Percentiles rank a stretch among this genome's conserved stretches.
These are phyloP conservation scores for Staurois parvus DNA, from an alignment of 2,797 vertebrate species.

Conservation along the genomic window DNA sequence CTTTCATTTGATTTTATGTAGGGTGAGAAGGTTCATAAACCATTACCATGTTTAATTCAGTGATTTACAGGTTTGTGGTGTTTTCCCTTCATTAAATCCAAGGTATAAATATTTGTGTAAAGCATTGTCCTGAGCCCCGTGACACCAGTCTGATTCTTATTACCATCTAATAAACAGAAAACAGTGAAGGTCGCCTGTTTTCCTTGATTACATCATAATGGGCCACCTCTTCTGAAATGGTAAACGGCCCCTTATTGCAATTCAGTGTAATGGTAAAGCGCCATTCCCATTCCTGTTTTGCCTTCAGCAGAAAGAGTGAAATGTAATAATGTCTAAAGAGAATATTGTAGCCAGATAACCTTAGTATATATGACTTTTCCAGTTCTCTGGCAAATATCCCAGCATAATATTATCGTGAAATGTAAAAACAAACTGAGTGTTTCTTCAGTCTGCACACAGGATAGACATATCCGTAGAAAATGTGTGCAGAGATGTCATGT, in stretches of 20 bases:
- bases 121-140: not conserved
- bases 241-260: slow-evolving; percentile 3
- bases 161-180: slow-evolving; percentile 20
- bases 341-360: not conserved
- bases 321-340: not conserved
- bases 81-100: not conserved
- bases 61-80: not conserved
- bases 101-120: not conserved
- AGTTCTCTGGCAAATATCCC: not conserved
- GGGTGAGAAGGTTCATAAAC: not conserved
- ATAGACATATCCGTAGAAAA: not conserved
- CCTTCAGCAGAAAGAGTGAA: not conserved
- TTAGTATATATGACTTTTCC: not conserved
- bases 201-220: slow-evolving; percentile 4
- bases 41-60: not conserved
- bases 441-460: too few species aligned
- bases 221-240: not conserved
- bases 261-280: slow-evolving; percentile 6
- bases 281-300: not conserved
- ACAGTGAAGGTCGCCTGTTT: not conserved
- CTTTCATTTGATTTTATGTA: not conserved
- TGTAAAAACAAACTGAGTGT: not conserved
- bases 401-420: not conserved
- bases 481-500: not conserved
- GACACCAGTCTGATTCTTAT: not conserved